Evolutionary conservation across 2,797 vertebrate species (phyloP).

Genomic region (Oreochromis mossambicus): DNA sequence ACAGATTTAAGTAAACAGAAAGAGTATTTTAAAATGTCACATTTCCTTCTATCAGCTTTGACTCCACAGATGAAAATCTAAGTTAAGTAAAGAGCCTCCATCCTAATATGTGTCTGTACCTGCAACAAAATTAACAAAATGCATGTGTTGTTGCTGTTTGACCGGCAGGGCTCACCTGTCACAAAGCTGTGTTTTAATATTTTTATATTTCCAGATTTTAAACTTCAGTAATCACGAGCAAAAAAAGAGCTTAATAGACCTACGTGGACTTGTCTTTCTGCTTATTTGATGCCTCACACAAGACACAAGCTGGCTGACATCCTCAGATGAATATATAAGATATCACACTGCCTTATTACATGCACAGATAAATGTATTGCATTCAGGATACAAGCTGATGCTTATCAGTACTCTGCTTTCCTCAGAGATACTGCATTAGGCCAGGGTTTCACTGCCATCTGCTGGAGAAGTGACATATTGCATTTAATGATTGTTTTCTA

Average conservation of each 20-base stretch:
- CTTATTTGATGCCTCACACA: not conserved
- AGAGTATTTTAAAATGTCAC: slow-evolving; percentile 1
- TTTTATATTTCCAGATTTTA: not conserved
- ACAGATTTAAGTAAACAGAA: slow-evolving; percentile 12
- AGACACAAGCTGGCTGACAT: not conserved
- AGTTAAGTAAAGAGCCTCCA: not conserved
- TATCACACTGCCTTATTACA: not conserved
- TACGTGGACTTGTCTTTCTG: not conserved
- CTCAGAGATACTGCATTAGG: not conserved
- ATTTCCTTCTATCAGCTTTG: not conserved
- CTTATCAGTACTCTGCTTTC: not conserved
- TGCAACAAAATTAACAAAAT: not conserved
- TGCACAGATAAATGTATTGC: not conserved
- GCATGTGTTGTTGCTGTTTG: not conserved
- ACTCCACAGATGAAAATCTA: not conserved
- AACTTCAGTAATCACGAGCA: not conserved
- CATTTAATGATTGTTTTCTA: not conserved
- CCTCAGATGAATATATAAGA: not conserved
- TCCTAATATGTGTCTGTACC: not conserved
- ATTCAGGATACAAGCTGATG: not conserved
- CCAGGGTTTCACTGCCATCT: slow-evolving; percentile 58
- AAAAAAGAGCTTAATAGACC: not conserved
- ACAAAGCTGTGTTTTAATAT: not conserved
- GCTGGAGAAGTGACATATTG: slow-evolving; percentile 36
- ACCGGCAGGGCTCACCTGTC: not conserved